Base-by-base conservation (phyloP, 1,140 invertebrate genomes). In the Euura saliciscinereae region DNA sequence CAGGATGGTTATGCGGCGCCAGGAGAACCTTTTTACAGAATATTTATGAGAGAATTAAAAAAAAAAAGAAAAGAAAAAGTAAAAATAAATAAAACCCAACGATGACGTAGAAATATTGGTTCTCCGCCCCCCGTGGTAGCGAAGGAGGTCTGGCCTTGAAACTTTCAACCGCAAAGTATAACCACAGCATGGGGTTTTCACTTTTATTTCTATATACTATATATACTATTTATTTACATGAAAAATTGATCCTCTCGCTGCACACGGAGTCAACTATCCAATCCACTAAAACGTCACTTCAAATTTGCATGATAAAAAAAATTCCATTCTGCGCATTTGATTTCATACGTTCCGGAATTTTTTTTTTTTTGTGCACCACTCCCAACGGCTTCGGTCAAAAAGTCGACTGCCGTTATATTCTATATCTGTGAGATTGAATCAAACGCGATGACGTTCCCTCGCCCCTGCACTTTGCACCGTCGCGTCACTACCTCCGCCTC, bases 11-110 rank as follows among this genome's bases (percentile, higher is more conserved):
- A 28, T 11, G 66, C 43, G 66, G 66, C 66, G 66, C 66, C 66
- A 67, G 13, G 70, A 67, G 68, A 75, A 70, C 74, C 75, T 78
- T 72, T 73, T 75, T 68, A 70, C 64, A 75, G 77, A 78, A 77
- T 77, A 80, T 80, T 80, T 80, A 80, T 77, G 75, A 78, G 79
- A 77, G 77, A 75, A 72, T 76, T 75, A 73, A 76, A 80, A 77
- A 75, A 80, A 77, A 75, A 78, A 76, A 75, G 68, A 72, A 73
- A 73, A 45, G 71, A 80, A 78, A 77, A 80, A 77, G 79, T 76
- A 72, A 74, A 78, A 77, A 80, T 71, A 73, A 28, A 75, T 69
- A 75, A 77, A 78, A 76, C 77, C 70, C 73, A 73, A 73, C 59
- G 71, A 80, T 80, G 79, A 80, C 79, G 79, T 76, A 72, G 75